A percentile compares a stretch with the other conserved stretches of the same genome.
These are phyloP conservation scores for Vespertilio murinus DNA, from an alignment of 2,797 vertebrate genomes.

Conservation along the genomic window DNA sequence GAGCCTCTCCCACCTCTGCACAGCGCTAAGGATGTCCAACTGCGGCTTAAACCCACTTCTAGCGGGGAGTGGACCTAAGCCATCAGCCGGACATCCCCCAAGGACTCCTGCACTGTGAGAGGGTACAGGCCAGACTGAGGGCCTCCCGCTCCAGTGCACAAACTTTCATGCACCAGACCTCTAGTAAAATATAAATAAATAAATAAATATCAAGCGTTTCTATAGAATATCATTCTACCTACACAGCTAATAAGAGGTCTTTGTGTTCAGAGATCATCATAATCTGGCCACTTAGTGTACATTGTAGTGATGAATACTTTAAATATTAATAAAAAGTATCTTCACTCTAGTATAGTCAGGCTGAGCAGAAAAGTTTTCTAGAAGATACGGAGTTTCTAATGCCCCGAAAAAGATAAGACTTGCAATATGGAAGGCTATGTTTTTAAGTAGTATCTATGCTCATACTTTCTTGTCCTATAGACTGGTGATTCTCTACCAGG, in stretches of 20 bases:
- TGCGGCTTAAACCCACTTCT: too few species aligned
- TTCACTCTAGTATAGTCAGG: not conserved
- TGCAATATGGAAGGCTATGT: not conserved
- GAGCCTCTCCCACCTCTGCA: too few species aligned
- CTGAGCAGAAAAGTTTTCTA: not conserved
- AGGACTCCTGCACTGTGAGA: too few species aligned
- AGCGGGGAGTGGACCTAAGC: too few species aligned
- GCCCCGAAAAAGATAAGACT: not conserved
- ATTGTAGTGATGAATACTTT: not conserved
- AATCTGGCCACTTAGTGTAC: too few species aligned
- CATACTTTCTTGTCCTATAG: not conserved
- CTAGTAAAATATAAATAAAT: not conserved
- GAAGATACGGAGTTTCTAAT: not conserved
- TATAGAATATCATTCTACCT: not conserved
- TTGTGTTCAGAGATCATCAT: not conserved
- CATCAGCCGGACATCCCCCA: too few species aligned
- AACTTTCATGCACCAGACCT: too few species aligned
- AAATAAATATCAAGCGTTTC: not conserved
- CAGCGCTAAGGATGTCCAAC: too few species aligned
- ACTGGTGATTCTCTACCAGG: not conserved
- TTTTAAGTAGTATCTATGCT: not conserved
- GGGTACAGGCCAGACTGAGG: too few species aligned
- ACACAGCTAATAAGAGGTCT: not conserved
- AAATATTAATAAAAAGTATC: constrained; percentile 1
- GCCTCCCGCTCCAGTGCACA: too few species aligned